Conservation (phyloP, 2,113 vertebrate genomes). For the Pelobates fuscus region DNA sequence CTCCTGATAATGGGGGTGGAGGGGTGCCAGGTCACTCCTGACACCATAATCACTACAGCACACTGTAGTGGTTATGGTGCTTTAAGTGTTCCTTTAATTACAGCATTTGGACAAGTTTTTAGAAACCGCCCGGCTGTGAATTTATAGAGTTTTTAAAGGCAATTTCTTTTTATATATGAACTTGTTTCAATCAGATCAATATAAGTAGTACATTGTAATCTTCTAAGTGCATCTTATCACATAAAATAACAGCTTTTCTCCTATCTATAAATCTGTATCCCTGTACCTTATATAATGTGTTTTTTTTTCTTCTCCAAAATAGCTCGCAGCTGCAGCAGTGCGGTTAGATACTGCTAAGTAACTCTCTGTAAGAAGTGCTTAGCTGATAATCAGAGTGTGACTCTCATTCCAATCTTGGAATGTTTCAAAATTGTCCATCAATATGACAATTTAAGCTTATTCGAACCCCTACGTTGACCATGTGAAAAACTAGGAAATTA, state of each 20-base stretch:
- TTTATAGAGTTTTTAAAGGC: no score
- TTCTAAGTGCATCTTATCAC: neutral
- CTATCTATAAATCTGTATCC: neutral
- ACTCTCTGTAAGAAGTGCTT: constrained; percentile 36
- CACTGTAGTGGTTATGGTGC: no score
- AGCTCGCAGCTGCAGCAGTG: constrained; percentile 16
- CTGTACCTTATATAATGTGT: neutral
- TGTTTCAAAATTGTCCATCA: constrained; percentile 19
- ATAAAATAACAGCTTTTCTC: neutral
- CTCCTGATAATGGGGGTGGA: no score
- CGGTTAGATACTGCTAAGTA: constrained; percentile 15
- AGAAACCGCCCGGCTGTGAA: no score
- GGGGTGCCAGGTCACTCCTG: no score
- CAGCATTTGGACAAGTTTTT: no score
- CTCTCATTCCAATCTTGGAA: constrained; percentile 19
- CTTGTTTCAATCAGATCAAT: no score
- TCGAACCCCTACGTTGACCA: constrained; percentile 20
- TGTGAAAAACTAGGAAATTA: neutral
- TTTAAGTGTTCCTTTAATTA: no score
- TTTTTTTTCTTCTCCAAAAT: constrained; percentile 1
- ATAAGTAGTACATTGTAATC: neutral
- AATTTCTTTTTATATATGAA: no score
- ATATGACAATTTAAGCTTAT: constrained; percentile 5
- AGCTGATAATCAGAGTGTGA: constrained; percentile 37
- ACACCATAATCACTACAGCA: no score